Evolutionary conservation across 1,140 invertebrate genomes (phyloP).

Genomic region (Drosophila sechellia): DNA sequence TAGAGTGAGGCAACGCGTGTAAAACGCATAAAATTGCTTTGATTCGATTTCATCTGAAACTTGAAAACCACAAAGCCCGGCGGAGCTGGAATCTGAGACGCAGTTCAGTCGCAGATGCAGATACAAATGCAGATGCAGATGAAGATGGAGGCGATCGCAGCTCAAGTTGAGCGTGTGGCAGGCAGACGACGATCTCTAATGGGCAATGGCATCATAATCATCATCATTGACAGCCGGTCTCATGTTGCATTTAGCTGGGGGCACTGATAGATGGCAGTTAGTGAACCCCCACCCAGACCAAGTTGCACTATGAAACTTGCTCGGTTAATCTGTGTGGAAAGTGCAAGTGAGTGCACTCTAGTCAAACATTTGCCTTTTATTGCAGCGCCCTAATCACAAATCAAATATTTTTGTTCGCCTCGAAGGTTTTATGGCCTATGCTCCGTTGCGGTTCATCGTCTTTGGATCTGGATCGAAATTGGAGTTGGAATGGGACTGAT

Average conservation of each 20-base stretch:
- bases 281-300: slow-evolving; percentile 55
- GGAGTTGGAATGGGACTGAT: slow-evolving; percentile 45
- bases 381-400: slow-evolving; percentile 64
- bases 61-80: slow-evolving; percentile 39
- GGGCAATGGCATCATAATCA: slow-evolving; percentile 55
- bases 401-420: slow-evolving; percentile 75
- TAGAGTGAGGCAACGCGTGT: slow-evolving; percentile 43
- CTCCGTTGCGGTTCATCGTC: slow-evolving; percentile 58
- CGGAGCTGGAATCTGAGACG: slow-evolving; percentile 19
- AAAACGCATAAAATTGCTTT: slow-evolving; percentile 79
- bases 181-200: slow-evolving; percentile 72
- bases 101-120: slow-evolving; percentile 11
- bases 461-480: slow-evolving; percentile 23
- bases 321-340: slow-evolving; percentile 52
- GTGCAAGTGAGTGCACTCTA: slow-evolving; percentile 75
- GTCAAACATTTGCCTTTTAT: slow-evolving; percentile 54
- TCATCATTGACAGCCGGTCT: slow-evolving; percentile 68
- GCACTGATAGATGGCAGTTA: slow-evolving; percentile 68
- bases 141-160: slow-evolving; percentile 39
- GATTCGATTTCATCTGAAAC: slow-evolving; percentile 74
- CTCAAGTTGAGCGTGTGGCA: slow-evolving; percentile 70
- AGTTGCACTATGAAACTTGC: slow-evolving; percentile 1
- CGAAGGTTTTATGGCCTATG: slow-evolving; percentile 56
- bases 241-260: slow-evolving; percentile 75
- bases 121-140: slow-evolving; percentile 31